Evolutionary conservation across 2,797 vertebrate species (phyloP).

Genomic region (Poeciliopsis paucimaculata): DNA sequence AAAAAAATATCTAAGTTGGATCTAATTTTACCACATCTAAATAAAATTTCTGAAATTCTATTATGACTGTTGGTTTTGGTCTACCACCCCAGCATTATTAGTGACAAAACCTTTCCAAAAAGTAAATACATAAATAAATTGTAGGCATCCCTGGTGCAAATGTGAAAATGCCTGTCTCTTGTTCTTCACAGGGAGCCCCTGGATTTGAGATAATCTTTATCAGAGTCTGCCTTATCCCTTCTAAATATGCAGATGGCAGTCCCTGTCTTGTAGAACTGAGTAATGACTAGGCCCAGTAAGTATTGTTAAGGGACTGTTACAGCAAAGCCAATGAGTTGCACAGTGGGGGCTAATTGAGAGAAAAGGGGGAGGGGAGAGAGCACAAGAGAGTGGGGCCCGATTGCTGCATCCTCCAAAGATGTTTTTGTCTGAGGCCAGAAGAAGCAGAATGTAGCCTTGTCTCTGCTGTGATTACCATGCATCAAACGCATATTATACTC

Average conservation of each 20-base stretch:
- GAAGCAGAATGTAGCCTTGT: constrained; percentile 59
- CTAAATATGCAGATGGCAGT: constrained; percentile 64
- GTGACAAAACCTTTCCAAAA: background rate
- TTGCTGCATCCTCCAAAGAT: constrained; percentile 76
- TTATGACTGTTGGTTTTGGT: background rate
- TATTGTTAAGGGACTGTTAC: constrained; percentile 77
- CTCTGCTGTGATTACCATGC: constrained; percentile 64
- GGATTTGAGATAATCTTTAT: constrained; percentile 41
- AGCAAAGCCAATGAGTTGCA: constrained; percentile 79
- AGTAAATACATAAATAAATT: background rate
- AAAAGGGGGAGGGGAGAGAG: constrained; percentile 47
- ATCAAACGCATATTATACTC: constrained; percentile 65
- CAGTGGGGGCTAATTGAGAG: constrained; percentile 81
- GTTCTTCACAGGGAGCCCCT: constrained; percentile 30
- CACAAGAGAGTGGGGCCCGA: constrained; percentile 68
- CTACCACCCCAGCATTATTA: background rate
- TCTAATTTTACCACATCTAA: background rate
- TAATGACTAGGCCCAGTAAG: constrained; percentile 74
- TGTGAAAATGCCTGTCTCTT: constrained; percentile 20
- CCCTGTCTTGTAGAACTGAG: constrained; percentile 59
- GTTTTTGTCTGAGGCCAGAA: constrained; percentile 69
- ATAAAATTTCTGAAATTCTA: background rate
- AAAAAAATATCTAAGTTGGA: background rate
- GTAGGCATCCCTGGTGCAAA: background rate
- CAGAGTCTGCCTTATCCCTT: constrained; percentile 39